Base-by-base conservation (phyloP, 2,888 invertebrate genomes). In the Papilio demoleus region DNA sequence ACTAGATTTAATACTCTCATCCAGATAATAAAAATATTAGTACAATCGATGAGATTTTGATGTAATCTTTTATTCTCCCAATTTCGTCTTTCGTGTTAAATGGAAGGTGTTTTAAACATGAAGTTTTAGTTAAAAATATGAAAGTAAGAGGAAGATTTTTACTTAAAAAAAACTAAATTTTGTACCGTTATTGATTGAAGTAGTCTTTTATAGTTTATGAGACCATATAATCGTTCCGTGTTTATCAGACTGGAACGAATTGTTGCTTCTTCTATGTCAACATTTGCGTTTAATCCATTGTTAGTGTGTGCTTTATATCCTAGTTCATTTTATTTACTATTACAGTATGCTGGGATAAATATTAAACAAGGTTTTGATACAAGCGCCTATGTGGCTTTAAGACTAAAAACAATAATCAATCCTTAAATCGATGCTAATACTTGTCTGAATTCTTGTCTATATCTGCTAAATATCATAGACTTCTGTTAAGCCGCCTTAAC, bases 161-260 rank as follows among this genome's bases (percentile, higher is more conserved):
- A n/a, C 14, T 11, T 8, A 5, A 17, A 24, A 27, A 31, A 17
- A 17, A 31, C 31, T 17, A n/a, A 53, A 53, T 31, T 56, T 31
- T 17, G 9, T 31, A 31, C 53, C 53, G 53, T 56, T 56, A 31
- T 56, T 56, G 53, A 56, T 56, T 31, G 47, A 58, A 47, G 19
- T 40, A 45, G 59, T 38, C 64, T 59, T 68, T 59, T 50, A 67
- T 61, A 40, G 62, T 27, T 68, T 64, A 68, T 64, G 68, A 64
- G 68, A 64, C 64, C 64, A 68, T 68, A 64, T 64, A 68, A 64
- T 59, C 40, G 17, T 34, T 8, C 47, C 40, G 50, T 36, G 59
- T 36, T 68, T 68, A 68, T 68, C 58, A 64, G 68, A 56, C 17
- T 19, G 36, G 58, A 64, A 68, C 58, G 12, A 31, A 47, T 64